These are phyloP conservation scores for Gyrodactylus bullatarudis DNA, from an alignment of 1,140 invertebrate species.

Conservation along the genomic window DNA sequence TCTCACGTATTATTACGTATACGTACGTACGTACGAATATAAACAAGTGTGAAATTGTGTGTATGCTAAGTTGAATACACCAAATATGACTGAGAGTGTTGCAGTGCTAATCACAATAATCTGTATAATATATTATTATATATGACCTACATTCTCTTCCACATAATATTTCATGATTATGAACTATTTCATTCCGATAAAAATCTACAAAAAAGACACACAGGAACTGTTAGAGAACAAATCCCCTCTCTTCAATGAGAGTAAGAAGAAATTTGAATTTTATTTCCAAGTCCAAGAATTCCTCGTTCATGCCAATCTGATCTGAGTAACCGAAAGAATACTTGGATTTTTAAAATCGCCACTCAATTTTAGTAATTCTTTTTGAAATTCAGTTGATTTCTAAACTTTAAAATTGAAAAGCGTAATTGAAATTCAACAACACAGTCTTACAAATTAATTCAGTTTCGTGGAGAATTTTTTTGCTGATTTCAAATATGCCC, in stretches of 20 bases:
- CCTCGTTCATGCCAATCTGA: not conserved
- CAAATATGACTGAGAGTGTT: too few species aligned
- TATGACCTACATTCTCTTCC: not conserved
- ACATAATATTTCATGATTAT: not conserved
- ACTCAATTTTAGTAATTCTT: not conserved
- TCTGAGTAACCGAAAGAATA: too few species aligned
- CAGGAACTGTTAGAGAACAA: not conserved
- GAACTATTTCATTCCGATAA: not conserved
- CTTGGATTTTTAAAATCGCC: not conserved
- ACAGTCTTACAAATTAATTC: not conserved
- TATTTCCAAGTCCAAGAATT: not conserved
- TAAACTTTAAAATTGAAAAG: not conserved
- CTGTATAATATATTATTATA: not conserved
- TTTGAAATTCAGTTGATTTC: not conserved
- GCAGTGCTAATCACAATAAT: not conserved
- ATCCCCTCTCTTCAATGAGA: not conserved
- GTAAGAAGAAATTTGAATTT: not conserved
- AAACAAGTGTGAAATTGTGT: too few species aligned
- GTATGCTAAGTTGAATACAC: too few species aligned
- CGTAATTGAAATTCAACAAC: not conserved
- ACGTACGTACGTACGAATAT: too few species aligned
- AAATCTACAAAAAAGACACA: not conserved
- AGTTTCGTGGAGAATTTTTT: too few species aligned
- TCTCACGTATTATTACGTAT: too few species aligned
- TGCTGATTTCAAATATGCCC: too few species aligned